Evolutionary conservation across 2,113 vertebrate species (phyloP).

Genomic region (Salminus brasiliensis): DNA sequence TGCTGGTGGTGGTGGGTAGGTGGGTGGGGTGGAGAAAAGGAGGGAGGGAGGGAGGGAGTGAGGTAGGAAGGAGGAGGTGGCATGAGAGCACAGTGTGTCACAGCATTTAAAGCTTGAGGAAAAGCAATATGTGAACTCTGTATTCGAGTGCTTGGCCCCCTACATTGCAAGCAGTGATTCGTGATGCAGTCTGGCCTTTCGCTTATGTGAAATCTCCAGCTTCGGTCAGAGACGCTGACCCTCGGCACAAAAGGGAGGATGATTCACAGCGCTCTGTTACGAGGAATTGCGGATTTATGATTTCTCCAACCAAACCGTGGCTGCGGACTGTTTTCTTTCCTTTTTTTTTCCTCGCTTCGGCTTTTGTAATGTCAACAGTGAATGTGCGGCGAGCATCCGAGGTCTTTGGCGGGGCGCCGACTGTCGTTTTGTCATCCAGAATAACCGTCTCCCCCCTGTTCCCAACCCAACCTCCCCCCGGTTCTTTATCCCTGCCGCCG

Average conservation of each 20-base stretch:
- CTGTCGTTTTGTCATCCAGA: not conserved
- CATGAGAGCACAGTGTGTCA: constrained; percentile 63
- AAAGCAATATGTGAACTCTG: constrained; percentile 66
- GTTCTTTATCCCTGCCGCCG: not conserved
- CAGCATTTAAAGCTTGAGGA: constrained; percentile 72
- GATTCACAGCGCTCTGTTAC: not conserved
- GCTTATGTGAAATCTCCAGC: constrained; percentile 60
- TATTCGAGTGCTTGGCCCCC: constrained; percentile 42
- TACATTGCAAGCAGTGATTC: constrained; percentile 55
- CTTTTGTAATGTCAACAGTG: constrained; percentile 7
- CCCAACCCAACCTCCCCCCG: not conserved
- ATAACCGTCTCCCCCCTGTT: not conserved
- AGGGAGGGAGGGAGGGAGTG: no score
- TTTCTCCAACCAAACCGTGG: no score
- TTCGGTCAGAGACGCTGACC: constrained; percentile 34
- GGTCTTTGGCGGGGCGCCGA: not conserved
- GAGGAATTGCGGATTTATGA: not conserved
- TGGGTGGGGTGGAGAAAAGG: no score
- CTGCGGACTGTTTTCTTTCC: no score
- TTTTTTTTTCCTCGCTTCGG: not conserved
- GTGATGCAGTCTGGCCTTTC: constrained; percentile 59
- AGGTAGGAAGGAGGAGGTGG: no score
- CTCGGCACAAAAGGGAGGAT: constrained; percentile 9
- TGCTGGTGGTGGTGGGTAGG: constrained; percentile 52
- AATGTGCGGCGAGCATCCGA: not conserved